Percentiles rank a stretch among this genome's conserved stretches.
Evolutionary conservation across 2,888 invertebrate species (phyloP).

Genomic region (Synergus laeviventris): DNA sequence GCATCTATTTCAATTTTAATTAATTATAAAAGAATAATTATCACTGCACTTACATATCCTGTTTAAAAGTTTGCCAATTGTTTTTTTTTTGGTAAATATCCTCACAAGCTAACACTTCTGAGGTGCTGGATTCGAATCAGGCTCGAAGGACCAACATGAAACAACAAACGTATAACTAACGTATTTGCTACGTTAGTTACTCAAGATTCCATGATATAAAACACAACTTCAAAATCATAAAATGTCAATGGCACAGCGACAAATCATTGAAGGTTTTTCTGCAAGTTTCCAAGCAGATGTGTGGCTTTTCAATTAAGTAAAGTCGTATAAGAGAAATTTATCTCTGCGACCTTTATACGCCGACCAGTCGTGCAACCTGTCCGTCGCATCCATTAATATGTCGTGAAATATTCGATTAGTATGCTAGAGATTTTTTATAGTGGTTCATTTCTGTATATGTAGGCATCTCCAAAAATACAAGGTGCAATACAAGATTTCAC

Average conservation of each 20-base stretch:
- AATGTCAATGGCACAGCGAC: not conserved
- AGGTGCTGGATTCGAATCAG: not conserved
- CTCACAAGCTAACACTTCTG: not conserved
- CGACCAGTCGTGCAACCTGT: conserved; percentile 7
- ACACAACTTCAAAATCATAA: not conserved
- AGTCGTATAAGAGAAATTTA: conserved; percentile 2
- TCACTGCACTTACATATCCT: too few species aligned
- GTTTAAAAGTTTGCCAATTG: too few species aligned
- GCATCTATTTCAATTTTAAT: not conserved
- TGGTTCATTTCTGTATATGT: not conserved
- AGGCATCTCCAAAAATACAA: conserved; percentile 38
- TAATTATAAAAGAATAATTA: not conserved
- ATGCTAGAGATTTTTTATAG: conserved; percentile 7
- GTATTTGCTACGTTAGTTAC: not conserved
- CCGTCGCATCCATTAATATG: conserved; percentile 17
- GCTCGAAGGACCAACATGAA: not conserved
- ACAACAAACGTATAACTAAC: too few species aligned
- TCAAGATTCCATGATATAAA: not conserved
- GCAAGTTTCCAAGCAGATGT: not conserved
- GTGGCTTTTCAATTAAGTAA: conserved; percentile 11
- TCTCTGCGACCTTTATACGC: conserved; percentile 3
- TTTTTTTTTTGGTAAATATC: too few species aligned
- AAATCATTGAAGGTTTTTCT: not conserved
- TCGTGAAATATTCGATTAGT: not conserved
- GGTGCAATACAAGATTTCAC: conserved; percentile 46